These are phyloP conservation scores for Pyrrhosoma nymphula DNA, from an alignment of 2,888 invertebrate genomes.

Conservation along the genomic window DNA sequence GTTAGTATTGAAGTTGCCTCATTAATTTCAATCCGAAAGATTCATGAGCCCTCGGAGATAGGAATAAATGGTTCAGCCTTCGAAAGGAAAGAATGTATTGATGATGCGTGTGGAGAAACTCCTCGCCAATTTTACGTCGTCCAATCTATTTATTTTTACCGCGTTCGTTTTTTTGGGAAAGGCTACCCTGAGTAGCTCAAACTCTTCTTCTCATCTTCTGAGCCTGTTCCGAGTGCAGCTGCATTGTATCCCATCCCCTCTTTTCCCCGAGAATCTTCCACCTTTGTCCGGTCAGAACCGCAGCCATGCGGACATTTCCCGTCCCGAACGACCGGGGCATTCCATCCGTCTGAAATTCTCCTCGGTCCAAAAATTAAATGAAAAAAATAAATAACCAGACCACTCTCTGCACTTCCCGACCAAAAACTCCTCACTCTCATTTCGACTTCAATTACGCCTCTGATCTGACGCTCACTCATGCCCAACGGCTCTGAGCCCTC, in stretches of 20 bases:
- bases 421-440: neutral
- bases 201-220: neutral
- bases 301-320: neutral
- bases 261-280: neutral
- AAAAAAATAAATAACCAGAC: neutral
- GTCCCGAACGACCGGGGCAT: neutral
- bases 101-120: neutral
- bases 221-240: neutral
- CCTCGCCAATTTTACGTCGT: neutral
- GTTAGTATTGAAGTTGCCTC: neutral
- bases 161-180: neutral
- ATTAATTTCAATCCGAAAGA: neutral
- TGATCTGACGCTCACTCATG: neutral
- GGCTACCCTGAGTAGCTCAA: neutral
- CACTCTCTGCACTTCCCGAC: neutral
- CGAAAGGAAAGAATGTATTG: neutral
- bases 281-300: neutral
- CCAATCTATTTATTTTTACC: neutral
- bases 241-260: neutral
- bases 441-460: neutral
- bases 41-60: neutral
- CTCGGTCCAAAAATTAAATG: neutral
- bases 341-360: neutral
- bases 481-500: neutral
- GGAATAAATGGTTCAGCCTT: neutral